Conservation (phyloP, 1,140 invertebrate genomes). For the Papilio xuthus region DNA sequence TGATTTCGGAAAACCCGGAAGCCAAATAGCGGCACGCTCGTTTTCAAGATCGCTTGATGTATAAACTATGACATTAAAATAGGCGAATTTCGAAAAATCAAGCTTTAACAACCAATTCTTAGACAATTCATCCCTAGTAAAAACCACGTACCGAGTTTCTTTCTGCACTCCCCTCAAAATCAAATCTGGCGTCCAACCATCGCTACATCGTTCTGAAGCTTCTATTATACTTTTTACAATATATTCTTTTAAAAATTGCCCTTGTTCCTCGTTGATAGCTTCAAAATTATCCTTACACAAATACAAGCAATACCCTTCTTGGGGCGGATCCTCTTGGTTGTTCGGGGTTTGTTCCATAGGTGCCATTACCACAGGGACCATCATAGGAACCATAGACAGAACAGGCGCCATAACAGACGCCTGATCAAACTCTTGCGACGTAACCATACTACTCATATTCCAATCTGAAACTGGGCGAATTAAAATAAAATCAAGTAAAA, state of each 20-base stretch:
- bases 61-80: slow-evolving; percentile 66
- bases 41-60: slow-evolving; percentile 71
- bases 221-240: slow-evolving; percentile 59
- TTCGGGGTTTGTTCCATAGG: neutral
- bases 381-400: slow-evolving; percentile 46
- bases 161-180: slow-evolving; percentile 66
- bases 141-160: slow-evolving; percentile 60
- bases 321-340: neutral
- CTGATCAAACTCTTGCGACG: neutral
- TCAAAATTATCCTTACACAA: slow-evolving; percentile 72
- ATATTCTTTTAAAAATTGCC: slow-evolving; percentile 56
- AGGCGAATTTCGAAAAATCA: slow-evolving; percentile 60
- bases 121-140: slow-evolving; percentile 55
- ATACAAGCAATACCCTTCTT: slow-evolving; percentile 54
- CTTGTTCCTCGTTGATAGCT: slow-evolving; percentile 53
- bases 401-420: slow-evolving; percentile 40
- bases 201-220: slow-evolving; percentile 48
- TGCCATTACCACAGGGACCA: slow-evolving; percentile 29
- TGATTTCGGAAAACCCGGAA: slow-evolving; percentile 69
- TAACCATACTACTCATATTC: slow-evolving; percentile 31
- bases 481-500: slow-evolving; percentile 4
- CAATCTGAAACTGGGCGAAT: slow-evolving; percentile 49
- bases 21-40: slow-evolving; percentile 74
- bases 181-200: slow-evolving; percentile 68
- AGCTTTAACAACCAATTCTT: slow-evolving; percentile 65